Evolutionary conservation across 2,113 vertebrate genomes (phyloP), one percentile per base, ranked within the genome.

Genomic region (Dinomys branickii): DNA sequence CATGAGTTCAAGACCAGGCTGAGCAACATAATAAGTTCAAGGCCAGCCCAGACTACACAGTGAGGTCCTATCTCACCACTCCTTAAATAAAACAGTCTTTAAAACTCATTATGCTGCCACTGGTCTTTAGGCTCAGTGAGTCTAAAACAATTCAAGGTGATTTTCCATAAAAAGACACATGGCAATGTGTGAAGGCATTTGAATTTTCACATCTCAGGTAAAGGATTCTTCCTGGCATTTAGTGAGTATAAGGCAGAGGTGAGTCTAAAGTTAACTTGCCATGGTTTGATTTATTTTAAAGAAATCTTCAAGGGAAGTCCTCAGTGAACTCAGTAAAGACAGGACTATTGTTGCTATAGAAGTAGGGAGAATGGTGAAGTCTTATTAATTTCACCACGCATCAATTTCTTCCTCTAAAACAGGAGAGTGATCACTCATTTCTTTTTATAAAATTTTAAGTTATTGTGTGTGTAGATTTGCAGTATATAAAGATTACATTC

Each of bases 211-310:
- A 38, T 5, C 13, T 78, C 5, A 7, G 50, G 14, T 84, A 28
- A 30, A 28, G 2, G n/a, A 7, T 38, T 5, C 28, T 90, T 28
- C 35, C 38, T 54, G 67, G 67, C 10, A 93, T 54, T 69, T 61
- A 44, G 20, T 2, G 28, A 81, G 16, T 22, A 67, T 35, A 85
- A 35, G 28, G 10, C 30, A 75, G 69, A 38, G 14, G 63, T 69
- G 35, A 33, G 77, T 10, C 73, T 69, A 52, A 28, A 33, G 41
- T 33, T 50, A n/a, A 54, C n/a, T 69, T 81, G 47, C 13, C 13
- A 44, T 38, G 52, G 35, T n/a, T 84, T 82, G 54, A 33, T 89
- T 81, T 63, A 69, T 81, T 88, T 93, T 71, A 71, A 85, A 91
- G 88, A 50, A 61, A 67, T 1, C 13, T 78, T 88, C 67, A 30